Base-by-base conservation (phyloP, 2,113 vertebrate species). In the Urocolius indicus region DNA sequence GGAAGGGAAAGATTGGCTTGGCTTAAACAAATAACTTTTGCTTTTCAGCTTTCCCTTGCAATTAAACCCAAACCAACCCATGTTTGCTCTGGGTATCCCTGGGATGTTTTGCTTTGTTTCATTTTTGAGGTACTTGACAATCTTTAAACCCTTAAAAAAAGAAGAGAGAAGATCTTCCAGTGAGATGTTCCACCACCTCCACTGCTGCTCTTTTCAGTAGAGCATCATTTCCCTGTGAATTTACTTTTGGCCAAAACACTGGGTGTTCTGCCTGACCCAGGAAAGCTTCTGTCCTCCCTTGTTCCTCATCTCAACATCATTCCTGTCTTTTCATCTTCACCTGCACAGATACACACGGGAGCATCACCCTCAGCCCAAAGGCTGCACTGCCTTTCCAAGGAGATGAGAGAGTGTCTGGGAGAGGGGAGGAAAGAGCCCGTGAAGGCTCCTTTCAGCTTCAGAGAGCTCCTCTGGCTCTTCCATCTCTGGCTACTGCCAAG, bases 401-500 rank as follows among this genome's bases (percentile, higher is more conserved):
- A 93, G 55, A 63, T 20, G 6, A 41, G 30, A 87, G 11, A 51
- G 63, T 14, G 38, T 6, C 18, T 41, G 20, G 55, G 61, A 80
- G 23, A 77, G 20, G 21, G 79, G 68, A 86, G 52, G 27, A 68
- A 86, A 54, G 62, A 65, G 78, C 46, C 80, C 83, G 22, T 1
- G 12, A 52, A 61, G 62, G 49, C 20, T 90, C 10, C 51, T 74
- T 94, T 83, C 6, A 19, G 82, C 73, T 85, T 90, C 88, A 65
- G 90, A 89, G 63, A 82, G 41, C 48, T 94, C 54, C 63, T 76
- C 86, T 69, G 85, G 45, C 62, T 94, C 58, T 91, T 48, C 82
- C 74, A 82, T 61, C 72, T 86, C 76, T 88, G 84, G 83, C 94
- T 95, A 86, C 52, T 67, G 94, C 93, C 90, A 89, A 91, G 68